Conservation (phyloP, 1,140 invertebrate species). For the Sminthurides bifidus region DNA sequence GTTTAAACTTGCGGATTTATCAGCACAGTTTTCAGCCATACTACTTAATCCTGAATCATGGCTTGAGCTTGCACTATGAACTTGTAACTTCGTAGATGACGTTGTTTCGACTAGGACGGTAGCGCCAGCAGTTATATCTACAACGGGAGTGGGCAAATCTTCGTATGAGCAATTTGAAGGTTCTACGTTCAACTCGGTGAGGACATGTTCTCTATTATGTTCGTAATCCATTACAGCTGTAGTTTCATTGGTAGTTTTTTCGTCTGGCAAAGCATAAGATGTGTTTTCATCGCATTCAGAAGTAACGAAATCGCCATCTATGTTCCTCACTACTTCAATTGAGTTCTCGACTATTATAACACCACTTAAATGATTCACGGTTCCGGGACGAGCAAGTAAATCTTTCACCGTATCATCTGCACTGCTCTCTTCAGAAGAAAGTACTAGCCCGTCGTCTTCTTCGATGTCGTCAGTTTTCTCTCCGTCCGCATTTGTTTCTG, state of each 20-base stretch:
- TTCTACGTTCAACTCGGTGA: too few species aligned
- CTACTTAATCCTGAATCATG: conserved; percentile 22
- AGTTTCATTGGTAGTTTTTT: too few species aligned
- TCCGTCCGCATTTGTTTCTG: conserved; percentile 1
- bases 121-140: neutral
- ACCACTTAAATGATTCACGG: too few species aligned
- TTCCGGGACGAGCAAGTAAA: too few species aligned
- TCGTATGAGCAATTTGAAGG: too few species aligned
- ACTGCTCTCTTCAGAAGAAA: neutral
- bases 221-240: too few species aligned
- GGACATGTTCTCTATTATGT: too few species aligned
- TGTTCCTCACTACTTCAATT: too few species aligned
- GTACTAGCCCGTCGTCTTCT: conserved; percentile 24
- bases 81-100: neutral
- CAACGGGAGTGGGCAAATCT: conserved; percentile 17
- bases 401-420: conserved; percentile 4
- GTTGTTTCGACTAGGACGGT: conserved; percentile 13
- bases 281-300: too few species aligned
- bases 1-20: too few species aligned
- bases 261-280: too few species aligned
- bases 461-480: conserved; percentile 21
- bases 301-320: conserved; percentile 5
- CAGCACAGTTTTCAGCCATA: conserved; percentile 17
- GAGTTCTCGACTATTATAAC: too few species aligned
- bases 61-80: conserved; percentile 22